Evolutionary conservation across 2,113 vertebrate species (phyloP), one percentile per base, ranked within the genome.

Genomic region (Paramisgurnus dabryanus): DNA sequence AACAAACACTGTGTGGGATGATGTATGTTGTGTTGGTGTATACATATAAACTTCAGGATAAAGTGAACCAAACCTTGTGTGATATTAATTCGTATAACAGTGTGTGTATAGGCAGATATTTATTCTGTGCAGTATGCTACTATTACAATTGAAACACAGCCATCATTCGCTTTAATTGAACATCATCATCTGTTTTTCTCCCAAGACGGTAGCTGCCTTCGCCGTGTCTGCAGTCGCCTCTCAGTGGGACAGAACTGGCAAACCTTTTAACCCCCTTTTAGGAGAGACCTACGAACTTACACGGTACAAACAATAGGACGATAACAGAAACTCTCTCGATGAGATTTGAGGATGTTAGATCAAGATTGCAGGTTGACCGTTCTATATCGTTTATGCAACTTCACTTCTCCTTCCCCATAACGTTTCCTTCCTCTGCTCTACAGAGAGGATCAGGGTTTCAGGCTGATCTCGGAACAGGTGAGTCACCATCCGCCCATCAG

Each of bases 181-280:
- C 50, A 17, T 58, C 10, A 55, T 8, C 34, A 17, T 47, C 41
- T 74, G 7, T 72, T 18, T 61, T 2, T 45, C 43, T 58, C 12
- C 82, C 2, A 79, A 95, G 95, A 86, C 90, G 63, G 93, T 97
- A 22, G 95, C 95, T 72, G 95, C 95, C 69, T 97, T 96, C 78
- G 95, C 95, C 0, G 95, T 96, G 68, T 96, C 95, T 7, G 95
- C 95, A 5, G 95, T 97, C 70, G 95, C 95, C 45, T 96, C 95
- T 77, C 95, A 96, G 89, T 96, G 95, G 95, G 95, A 96, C 86
- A 91, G 95, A 89, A 96, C 95, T 76, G 95, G 95, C 87, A 97
- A 97, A 86, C 95, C 95, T 0, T 96, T 97, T 88, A 97, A 97
- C 82, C 95, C 95, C 0, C 92, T 97, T 13, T 81, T 96, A 89